Evolutionary conservation across 2,113 vertebrate genomes (phyloP).

Genomic region (Malurus alboscapulatus): DNA sequence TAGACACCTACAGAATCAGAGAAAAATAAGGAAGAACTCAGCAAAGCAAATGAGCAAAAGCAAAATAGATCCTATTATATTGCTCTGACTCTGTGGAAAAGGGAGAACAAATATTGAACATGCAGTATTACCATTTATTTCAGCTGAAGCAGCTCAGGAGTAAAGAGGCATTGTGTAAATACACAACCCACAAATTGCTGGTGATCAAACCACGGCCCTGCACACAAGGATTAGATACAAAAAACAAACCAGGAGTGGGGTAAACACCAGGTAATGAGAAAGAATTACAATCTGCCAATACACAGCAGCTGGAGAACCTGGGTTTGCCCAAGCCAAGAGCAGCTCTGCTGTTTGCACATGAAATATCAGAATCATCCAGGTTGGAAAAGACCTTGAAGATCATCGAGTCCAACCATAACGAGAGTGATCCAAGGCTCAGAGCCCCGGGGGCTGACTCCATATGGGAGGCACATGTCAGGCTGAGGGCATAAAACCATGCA

Average conservation of each 20-base stretch:
- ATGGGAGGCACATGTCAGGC: slow-evolving; percentile 26
- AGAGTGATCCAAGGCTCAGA: neutral
- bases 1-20: neutral
- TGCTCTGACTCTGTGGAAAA: neutral
- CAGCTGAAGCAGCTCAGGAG: neutral
- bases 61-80: neutral
- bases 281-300: neutral
- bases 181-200: neutral
- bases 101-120: slow-evolving; percentile 20
- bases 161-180: neutral
- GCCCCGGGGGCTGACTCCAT: neutral
- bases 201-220: neutral
- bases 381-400: neutral
- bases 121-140: neutral
- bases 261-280: neutral
- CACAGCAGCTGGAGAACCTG: neutral
- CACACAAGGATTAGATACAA: neutral
- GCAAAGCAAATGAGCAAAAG: neutral
- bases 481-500: neutral
- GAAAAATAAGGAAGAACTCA: neutral
- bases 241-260: neutral
- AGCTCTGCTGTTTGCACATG: neutral
- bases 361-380: neutral
- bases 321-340: neutral
- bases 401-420: rapidly evolving